These are phyloP conservation scores for Lonchura striata DNA, from an alignment of 2,113 vertebrate genomes.

Conservation along the genomic window DNA sequence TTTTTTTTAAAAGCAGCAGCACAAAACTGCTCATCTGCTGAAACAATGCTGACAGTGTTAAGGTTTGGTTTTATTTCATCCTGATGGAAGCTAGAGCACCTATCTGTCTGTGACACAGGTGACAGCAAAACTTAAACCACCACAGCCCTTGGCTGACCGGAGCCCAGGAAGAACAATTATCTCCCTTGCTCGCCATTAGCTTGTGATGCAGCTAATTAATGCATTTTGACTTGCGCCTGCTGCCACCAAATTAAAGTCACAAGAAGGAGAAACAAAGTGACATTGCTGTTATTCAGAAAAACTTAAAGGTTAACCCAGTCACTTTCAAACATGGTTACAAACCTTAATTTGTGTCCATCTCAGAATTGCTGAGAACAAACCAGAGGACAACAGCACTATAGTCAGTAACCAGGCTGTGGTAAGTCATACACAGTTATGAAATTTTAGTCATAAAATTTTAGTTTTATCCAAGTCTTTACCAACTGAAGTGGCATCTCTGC, in stretches of 20 bases:
- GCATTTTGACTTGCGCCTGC: not conserved
- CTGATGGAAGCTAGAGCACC: not conserved
- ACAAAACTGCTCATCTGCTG: not conserved
- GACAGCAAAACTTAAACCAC: not conserved
- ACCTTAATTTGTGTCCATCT: not conserved
- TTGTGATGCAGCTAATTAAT: not conserved
- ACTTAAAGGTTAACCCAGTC: not conserved
- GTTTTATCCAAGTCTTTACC: not conserved
- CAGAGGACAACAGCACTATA: not conserved
- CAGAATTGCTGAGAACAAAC: not conserved
- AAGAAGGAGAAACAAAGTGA: not conserved
- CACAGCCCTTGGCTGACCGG: not conserved
- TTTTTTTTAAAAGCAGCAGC: not conserved
- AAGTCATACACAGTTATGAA: not conserved
- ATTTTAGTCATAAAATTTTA: not conserved
- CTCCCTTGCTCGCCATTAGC: not conserved
- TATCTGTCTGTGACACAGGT: not conserved
- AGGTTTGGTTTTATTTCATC: not conserved
- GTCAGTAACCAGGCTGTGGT: not conserved
- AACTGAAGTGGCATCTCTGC: not conserved
- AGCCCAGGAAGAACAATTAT: not conserved
- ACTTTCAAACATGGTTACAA: not conserved
- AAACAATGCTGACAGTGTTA: accelerated
- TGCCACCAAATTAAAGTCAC: not conserved
- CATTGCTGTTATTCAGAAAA: not conserved